Conservation (phyloP, 2,888 invertebrate species). For the Agriopis marginaria region DNA sequence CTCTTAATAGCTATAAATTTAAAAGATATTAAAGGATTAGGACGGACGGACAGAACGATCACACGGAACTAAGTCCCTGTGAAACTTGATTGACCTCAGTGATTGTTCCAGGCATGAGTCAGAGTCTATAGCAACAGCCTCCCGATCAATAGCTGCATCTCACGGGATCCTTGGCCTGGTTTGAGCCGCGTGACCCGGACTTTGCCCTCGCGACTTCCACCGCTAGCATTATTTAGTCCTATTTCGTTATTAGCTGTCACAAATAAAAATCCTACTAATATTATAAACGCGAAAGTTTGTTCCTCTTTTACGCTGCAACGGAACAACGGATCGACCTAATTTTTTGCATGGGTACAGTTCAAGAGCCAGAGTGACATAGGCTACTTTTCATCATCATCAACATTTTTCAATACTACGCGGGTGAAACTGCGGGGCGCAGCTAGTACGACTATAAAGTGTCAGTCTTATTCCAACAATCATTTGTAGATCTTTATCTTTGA, state of each 20-base stretch:
- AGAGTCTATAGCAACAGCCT: slow-evolving; percentile 41
- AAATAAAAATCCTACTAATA: too few species aligned
- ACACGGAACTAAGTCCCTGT: not conserved
- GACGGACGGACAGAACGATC: too few species aligned
- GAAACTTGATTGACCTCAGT: slow-evolving; percentile 19
- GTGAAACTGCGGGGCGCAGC: too few species aligned
- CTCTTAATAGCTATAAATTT: too few species aligned
- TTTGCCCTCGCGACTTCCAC: slow-evolving; percentile 52
- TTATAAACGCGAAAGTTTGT: too few species aligned
- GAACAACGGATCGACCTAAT: too few species aligned
- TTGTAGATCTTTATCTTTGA: not conserved
- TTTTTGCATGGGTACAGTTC: too few species aligned
- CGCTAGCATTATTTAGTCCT: slow-evolving; percentile 18
- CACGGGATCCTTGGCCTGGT: slow-evolving; percentile 67
- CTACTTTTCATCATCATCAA: too few species aligned
- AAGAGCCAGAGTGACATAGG: too few species aligned
- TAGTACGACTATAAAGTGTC: not conserved
- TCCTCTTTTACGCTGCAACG: too few species aligned
- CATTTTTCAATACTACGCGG: too few species aligned
- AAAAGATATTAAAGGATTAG: too few species aligned
- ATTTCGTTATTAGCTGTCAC: slow-evolving; percentile 10
- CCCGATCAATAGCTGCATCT: slow-evolving; percentile 54
- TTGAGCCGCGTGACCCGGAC: slow-evolving; percentile 62
- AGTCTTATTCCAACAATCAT: not conserved
- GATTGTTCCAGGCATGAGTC: slow-evolving; percentile 36